Conservation (phyloP, 2,888 invertebrate species). For the Dasypolia templi region DNA sequence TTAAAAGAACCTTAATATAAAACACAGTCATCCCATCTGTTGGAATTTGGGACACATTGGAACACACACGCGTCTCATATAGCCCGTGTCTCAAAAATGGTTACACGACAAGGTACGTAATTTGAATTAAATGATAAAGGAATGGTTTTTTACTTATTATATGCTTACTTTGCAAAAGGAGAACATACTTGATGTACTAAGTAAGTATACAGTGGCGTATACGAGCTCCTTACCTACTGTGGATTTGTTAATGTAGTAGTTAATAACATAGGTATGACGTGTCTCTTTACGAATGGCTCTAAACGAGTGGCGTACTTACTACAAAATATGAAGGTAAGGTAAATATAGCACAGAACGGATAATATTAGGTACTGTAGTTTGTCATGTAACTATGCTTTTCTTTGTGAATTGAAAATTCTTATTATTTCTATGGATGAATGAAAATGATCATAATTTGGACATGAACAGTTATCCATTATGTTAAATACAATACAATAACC, state of each 20-base stretch:
- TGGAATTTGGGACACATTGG: background rate
- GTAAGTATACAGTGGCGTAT: background rate
- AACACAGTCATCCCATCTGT: background rate
- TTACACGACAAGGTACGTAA: background rate
- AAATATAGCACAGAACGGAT: background rate
- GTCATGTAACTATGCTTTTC: background rate
- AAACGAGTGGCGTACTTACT: background rate
- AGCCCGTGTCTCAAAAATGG: background rate
- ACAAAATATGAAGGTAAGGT: background rate
- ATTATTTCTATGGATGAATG: slow-evolving; percentile 19
- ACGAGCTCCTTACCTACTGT: slow-evolving; percentile 13
- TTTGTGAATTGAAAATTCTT: background rate
- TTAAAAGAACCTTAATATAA: background rate
- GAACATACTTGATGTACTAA: background rate
- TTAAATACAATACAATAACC: slow-evolving; percentile 61
- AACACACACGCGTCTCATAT: slow-evolving; percentile 8
- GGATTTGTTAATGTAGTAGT: slow-evolving; percentile 34
- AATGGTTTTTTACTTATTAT: too few relatives aligned
- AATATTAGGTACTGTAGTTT: background rate
- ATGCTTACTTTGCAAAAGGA: background rate
- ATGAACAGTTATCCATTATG: slow-evolving; percentile 65
- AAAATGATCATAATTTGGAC: slow-evolving; percentile 37
- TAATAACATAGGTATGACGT: slow-evolving; percentile 18
- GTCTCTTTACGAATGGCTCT: slow-evolving; percentile 6
- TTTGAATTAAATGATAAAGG: background rate